These are phyloP conservation scores for Gymnopithys bicolor DNA, from an alignment of 2,797 vertebrate genomes.

Conservation along the genomic window DNA sequence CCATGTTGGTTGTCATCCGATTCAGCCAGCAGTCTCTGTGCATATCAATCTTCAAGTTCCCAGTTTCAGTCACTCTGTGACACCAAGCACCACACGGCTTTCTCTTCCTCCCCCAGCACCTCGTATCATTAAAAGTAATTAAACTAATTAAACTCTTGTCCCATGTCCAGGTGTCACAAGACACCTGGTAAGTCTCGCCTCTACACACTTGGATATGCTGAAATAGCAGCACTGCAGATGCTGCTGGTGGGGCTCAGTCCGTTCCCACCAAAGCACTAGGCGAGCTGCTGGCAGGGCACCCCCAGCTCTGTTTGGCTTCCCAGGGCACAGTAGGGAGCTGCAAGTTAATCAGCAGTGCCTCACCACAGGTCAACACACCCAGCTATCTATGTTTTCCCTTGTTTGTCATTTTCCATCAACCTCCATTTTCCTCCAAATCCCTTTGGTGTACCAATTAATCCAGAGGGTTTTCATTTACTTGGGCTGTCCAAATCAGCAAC, in stretches of 20 bases:
- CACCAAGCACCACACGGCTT: background rate
- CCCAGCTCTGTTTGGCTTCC: background rate
- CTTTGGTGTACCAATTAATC: slow-evolving; percentile 55
- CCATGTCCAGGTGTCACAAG: slow-evolving; percentile 1
- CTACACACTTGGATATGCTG: background rate
- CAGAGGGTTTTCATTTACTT: slow-evolving; percentile 68
- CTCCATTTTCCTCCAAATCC: slow-evolving; percentile 11
- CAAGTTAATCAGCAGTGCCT: background rate
- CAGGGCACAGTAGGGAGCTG: background rate
- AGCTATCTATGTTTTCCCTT: slow-evolving; percentile 1
- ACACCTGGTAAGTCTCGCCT: slow-evolving; percentile 56
- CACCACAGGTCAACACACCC: background rate
- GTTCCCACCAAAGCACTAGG: rapidly evolving
- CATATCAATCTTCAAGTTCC: background rate
- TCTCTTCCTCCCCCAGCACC: background rate
- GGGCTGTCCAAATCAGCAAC: background rate
- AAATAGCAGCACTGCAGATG: background rate
- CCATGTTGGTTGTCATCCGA: background rate
- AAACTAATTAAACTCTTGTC: slow-evolving; percentile 50
- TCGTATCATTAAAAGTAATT: slow-evolving; percentile 54
- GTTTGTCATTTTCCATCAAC: slow-evolving; percentile 22
- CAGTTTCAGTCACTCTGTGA: background rate
- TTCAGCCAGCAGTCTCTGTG: background rate
- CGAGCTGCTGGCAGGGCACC: background rate
- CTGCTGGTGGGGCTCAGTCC: background rate